These are phyloP conservation scores for Melanotus villosus DNA, from an alignment of 2,888 invertebrate species.

Conservation along the genomic window DNA sequence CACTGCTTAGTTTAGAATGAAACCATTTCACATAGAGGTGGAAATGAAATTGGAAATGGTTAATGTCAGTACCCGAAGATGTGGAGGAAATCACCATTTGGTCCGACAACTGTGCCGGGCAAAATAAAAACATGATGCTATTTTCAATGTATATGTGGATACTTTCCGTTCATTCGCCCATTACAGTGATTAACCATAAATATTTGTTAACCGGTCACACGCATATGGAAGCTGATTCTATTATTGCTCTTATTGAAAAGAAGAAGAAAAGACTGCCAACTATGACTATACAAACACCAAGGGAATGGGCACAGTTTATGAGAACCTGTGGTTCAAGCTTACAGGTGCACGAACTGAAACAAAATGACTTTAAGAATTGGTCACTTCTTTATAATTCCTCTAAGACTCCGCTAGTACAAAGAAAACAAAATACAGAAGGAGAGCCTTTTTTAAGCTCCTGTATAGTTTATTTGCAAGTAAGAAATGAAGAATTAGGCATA, in stretches of 20 bases:
- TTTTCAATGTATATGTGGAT: neutral
- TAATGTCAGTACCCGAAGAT: neutral
- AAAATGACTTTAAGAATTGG: slow-evolving; percentile 17
- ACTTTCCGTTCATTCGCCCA: neutral
- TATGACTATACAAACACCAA: slow-evolving; percentile 49
- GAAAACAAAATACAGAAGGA: neutral
- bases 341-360: slow-evolving; percentile 18
- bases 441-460: neutral
- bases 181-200: slow-evolving; percentile 50
- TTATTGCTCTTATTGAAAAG: slow-evolving; percentile 41
- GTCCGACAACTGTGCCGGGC: neutral
- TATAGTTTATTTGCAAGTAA: neutral
- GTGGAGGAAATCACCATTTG: neutral
- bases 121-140: neutral
- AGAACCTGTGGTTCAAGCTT: neutral
- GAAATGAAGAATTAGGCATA: neutral
- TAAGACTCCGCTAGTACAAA: too few relatives aligned
- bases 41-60: neutral
- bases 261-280: slow-evolving; percentile 33
- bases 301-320: slow-evolving; percentile 53
- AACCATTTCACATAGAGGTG: neutral
- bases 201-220: slow-evolving; percentile 52
- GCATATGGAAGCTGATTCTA: slow-evolving; percentile 47
- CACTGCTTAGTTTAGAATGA: slow-evolving; percentile 3
- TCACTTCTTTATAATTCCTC: neutral